Base-by-base conservation (phyloP, 2,113 vertebrate species). In the Scolopax mira region DNA sequence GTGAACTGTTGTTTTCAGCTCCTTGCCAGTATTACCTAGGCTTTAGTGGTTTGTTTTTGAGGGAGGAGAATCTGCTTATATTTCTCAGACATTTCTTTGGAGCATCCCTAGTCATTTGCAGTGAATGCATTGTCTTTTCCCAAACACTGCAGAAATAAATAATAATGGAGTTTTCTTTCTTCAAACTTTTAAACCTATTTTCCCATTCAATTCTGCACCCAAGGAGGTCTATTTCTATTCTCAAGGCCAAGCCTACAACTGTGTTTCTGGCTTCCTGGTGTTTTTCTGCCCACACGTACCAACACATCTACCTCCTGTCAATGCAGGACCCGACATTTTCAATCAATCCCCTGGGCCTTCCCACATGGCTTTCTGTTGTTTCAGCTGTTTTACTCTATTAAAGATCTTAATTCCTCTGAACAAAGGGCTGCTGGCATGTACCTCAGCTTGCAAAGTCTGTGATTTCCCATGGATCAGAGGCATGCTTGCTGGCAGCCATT, bases 281-380 rank as follows among this genome's bases (percentile, higher is more conserved):
- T 5, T 80, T 95, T 96, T 78, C 82, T 90, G 60, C 85, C 62
- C 85, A 65, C 66, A 6, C 79, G 44, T 89, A 93, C 81, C 74
- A 88, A 70, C 87, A 91, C 54, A 88, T 93, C 84, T 73, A 46
- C 66, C 46, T 91, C 87, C 84, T 46, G 31, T 95, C 84, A 89
- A 83, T 95, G 54, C 75, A 72, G 73, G 86, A 72, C 57, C 39
- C 8, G 4, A 75, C 16, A 8, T 91, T 95, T 95, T 77, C 84
- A 97, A 94, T 96, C 85, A 91, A 14, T 96, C 82, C 82, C 79
- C 90, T 93, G 93, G 94, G 95, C 67, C 55, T 91, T 79, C 67
- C 88, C 79, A 73, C 90, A 93, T 83, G 90, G 67, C 67, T 80
- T 89, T 93, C 79, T 7, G 7, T 94, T 88, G 46, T 93, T 96